These are phyloP conservation scores for Sycobia sp. DNA, from an alignment of 1,140 invertebrate species.

Conservation along the genomic window DNA sequence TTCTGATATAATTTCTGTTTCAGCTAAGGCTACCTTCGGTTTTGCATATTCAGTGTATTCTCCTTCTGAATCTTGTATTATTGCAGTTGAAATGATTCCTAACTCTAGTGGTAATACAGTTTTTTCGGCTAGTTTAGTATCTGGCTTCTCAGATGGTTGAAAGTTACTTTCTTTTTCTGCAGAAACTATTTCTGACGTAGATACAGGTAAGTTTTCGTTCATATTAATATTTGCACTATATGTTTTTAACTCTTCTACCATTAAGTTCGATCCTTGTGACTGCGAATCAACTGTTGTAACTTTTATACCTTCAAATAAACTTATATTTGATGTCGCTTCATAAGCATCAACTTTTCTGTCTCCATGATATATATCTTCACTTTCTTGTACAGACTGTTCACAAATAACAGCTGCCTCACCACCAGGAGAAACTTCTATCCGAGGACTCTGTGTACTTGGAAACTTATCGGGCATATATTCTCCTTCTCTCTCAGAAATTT, in stretches of 20 bases:
- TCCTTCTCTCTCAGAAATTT: conserved; percentile 71
- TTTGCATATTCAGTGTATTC: conserved; percentile 54
- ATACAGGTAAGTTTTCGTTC: conserved; percentile 65
- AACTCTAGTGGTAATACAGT: conserved; percentile 64
- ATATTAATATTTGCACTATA: conserved; percentile 65
- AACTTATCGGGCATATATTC: conserved; percentile 61
- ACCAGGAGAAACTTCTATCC: conserved; percentile 64
- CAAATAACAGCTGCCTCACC: conserved; percentile 68
- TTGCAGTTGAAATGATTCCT: conserved; percentile 58
- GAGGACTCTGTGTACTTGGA: conserved; percentile 67
- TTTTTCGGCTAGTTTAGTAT: conserved; percentile 59
- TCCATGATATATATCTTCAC: conserved; percentile 65
- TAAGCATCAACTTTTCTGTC: conserved; percentile 59
- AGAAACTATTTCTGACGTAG: conserved; percentile 64
- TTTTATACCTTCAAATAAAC: conserved; percentile 65
- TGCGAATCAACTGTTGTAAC: conserved; percentile 66
- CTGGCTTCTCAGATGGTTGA: conserved; percentile 52
- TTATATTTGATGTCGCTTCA: conserved; percentile 64
- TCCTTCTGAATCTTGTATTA: conserved; percentile 67
- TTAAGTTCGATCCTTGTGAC: conserved; percentile 65
- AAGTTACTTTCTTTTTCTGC: conserved; percentile 68
- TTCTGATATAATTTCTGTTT: conserved; percentile 59
- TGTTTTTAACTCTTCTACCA: conserved; percentile 53
- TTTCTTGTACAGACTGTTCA: conserved; percentile 66
- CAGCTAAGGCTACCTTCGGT: conserved; percentile 60